These are phyloP conservation scores for Planiliza haematocheilus DNA, from an alignment of 2,113 vertebrate species.

Conservation along the genomic window DNA sequence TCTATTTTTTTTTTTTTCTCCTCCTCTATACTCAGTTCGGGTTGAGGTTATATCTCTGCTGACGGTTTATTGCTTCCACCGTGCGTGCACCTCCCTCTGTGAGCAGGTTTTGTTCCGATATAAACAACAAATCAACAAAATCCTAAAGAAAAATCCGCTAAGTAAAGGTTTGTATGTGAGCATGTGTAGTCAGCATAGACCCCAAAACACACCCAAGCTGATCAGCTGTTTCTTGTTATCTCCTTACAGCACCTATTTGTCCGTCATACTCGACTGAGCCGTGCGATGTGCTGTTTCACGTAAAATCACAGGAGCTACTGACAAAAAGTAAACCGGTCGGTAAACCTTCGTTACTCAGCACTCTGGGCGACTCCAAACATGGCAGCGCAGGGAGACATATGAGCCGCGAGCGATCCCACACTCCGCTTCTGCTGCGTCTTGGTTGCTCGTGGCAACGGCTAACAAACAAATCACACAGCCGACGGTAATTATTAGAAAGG, in stretches of 20 bases:
- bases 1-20: conserved; percentile 27
- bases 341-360: conserved; percentile 40
- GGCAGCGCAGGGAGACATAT: conserved; percentile 26
- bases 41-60: conserved; percentile 72
- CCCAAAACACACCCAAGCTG: background rate
- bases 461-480: conserved; percentile 34
- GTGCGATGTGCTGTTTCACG: conserved; percentile 16
- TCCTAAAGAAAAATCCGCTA: conserved; percentile 27
- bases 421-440: background rate
- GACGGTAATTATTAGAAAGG: conserved; percentile 15
- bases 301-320: conserved; percentile 37
- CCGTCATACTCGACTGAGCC: background rate
- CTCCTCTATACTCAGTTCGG: conserved; percentile 72
- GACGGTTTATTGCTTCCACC: conserved; percentile 59
- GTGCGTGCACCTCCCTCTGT: conserved; percentile 25
- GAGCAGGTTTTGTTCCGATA: conserved; percentile 21
- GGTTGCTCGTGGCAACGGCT: conserved; percentile 35
- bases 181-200: background rate
- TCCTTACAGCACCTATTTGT: conserved; percentile 13
- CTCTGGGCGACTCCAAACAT: conserved; percentile 37
- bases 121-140: conserved; percentile 4
- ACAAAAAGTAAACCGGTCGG: conserved; percentile 39
- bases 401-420: conserved; percentile 6
- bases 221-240: conserved; percentile 13
- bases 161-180: background rate